Base-by-base conservation (phyloP, 1,140 invertebrate genomes). In the Drosophila nikananu region DNA sequence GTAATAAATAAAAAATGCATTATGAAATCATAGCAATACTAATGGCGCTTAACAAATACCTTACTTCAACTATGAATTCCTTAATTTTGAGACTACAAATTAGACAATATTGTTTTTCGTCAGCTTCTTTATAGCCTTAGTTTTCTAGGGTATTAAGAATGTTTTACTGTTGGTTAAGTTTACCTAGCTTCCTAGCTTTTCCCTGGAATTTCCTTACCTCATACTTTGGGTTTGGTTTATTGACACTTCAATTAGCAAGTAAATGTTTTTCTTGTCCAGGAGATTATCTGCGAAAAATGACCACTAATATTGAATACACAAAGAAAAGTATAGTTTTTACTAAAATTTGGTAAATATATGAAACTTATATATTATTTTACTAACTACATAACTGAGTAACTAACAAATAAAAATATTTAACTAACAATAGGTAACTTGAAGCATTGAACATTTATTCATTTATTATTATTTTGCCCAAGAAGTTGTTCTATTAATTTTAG, bases 201-300 rank as follows among this genome's bases (percentile, higher is more conserved):
- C 12, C 9, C 15, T 3, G n/a, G 5, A 13, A 21, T 58, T 42
- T 66, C 3, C 27, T 15, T 13, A 8, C 8, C 23, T 13, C 46
- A 37, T 52, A 35, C 41, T 49, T 63, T 66, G 49, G 15, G n/a
- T 19, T n/a, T n/a, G 25, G 19, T 2, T 0, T 2, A 12, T 12
- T 68, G 76, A 82, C 77, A 73, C 77, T 77, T 78, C 73, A 87
- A 87, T 87, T 87, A 87, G 59, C 52, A 27, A 13, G 23, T 52
- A 55, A 78, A 82, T 76, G 12, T 66, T 76, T 65, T 19, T 13
- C n/a, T 66, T 76, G 25, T 5, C 15, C 10, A 41, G 35, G 25
- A 23, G n/a, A 55, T 76, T 57, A 62, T 39, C 46, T 30, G 49
- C 59, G 44, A 13, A 84, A 79, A 72, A 61, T 61, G 72, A 6